Base-by-base conservation (phyloP, 2,797 vertebrate genomes). In the Anolis apletophallus region DNA sequence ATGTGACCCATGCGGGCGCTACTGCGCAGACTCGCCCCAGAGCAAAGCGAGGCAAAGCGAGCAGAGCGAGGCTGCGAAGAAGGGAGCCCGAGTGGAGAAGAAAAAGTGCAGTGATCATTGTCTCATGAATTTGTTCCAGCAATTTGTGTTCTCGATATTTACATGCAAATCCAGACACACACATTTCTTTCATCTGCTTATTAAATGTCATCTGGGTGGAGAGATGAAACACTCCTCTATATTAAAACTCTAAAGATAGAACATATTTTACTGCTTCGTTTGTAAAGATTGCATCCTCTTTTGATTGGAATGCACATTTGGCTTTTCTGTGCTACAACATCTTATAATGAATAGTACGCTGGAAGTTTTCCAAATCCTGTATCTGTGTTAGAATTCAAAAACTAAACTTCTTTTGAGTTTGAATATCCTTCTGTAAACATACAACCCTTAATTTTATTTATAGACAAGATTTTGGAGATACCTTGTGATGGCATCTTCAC, bases 371-470 rank as follows among this genome's bases (percentile, higher is more conserved):
- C 86, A 34, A 87, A 34, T 84, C 87, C 83, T 4, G 0, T 54
- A 72, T 88, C 93, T 93, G 93, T 90, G 89, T 93, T 92, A n/a
- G 86, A 82, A 77, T 90, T 88, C 89, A 85, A 93, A 92, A 89
- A 74, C 87, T 88, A 86, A 92, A 85, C 87, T 85, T 3, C 87
- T 92, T 92, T 89, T 88, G 89, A 94, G 88, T 68, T 90, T 81
- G 57, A 26, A 50, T 91, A 59, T 92, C 81, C 87, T 92, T 93
- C 59, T 55, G 88, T 87, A 83, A 92, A 95, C 91, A 93, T 96
- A 91, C 91, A 71, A 93, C 83, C 85, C 34, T 34, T 72, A 57
- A 26, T 91, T 57, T 55, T 55, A 40, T 23, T 79, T 79, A 34
- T 8, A 11, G 26, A 34, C 19, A 59, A 59, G 19, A 79, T 59